phyloP scores from a whole-genome alignment of 2,888 invertebrate genomes.

The Punctoribates punctum region DNA sequence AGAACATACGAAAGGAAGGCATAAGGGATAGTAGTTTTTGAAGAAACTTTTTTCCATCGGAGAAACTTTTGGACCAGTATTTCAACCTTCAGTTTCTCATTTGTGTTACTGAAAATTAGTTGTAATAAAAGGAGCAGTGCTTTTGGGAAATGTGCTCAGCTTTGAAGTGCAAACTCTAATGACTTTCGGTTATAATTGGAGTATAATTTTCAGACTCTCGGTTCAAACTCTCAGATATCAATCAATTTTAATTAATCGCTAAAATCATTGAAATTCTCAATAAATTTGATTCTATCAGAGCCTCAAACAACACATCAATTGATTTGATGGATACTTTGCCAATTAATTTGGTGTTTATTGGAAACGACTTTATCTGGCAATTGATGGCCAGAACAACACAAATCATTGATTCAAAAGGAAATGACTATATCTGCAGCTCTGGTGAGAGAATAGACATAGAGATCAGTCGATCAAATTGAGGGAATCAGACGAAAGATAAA shows the following conservation, averaged over 20 bases:
- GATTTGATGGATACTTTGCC: not conserved
- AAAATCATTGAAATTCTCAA: not conserved
- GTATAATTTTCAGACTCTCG: not conserved
- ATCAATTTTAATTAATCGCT: not conserved
- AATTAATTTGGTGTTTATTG: slow-evolving; percentile 8
- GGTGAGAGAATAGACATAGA: not conserved
- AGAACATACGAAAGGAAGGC: too few relatives aligned
- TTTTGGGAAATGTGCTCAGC: not conserved
- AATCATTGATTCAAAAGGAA: not conserved
- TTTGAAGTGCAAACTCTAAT: not conserved
- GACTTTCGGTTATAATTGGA: not conserved
- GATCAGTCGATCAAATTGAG: too few relatives aligned
- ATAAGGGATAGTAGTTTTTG: too few relatives aligned
- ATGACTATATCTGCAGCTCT: not conserved
- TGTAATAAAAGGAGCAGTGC: not conserved
- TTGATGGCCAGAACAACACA: not conserved
- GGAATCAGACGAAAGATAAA: too few relatives aligned
- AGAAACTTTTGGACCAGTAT: not conserved
- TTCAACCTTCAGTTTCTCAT: slow-evolving; percentile 4
- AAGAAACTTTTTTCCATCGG: not conserved
- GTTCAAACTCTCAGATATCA: not conserved
- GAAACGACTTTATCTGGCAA: not conserved
- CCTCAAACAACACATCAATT: not conserved
- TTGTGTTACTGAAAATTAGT: not conserved
- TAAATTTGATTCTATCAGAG: not conserved